Evolutionary conservation across 2,888 invertebrate genomes (phyloP).

Genomic region (Latheticus oryzae): DNA sequence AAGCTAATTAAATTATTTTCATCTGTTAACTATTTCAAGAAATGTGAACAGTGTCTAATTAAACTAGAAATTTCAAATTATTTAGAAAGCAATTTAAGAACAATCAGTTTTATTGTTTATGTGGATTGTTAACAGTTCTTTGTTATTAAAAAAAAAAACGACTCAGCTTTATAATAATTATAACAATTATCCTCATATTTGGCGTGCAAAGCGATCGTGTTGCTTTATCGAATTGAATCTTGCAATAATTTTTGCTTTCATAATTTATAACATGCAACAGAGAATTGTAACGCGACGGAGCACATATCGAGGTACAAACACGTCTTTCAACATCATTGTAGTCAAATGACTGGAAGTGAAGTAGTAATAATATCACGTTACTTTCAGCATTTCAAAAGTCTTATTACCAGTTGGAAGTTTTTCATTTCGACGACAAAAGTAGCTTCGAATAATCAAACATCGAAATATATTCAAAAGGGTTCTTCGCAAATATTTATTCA

Average conservation of each 20-base stretch:
- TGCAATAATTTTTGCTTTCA: conserved; percentile 52
- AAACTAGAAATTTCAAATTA: conserved; percentile 26
- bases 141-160: background rate
- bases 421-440: conserved; percentile 16
- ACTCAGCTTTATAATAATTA: conserved; percentile 3
- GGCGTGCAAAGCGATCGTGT: conserved; percentile 54
- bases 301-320: conserved; percentile 29
- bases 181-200: conserved; percentile 51
- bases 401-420: conserved; percentile 2
- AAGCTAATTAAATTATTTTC: conserved; percentile 21
- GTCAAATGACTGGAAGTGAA: background rate
- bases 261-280: conserved; percentile 59
- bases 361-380: conserved; percentile 7
- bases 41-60: conserved; percentile 10
- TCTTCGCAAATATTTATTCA: conserved; percentile 42
- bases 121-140: background rate
- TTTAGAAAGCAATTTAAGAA: conserved; percentile 38
- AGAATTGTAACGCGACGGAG: conserved; percentile 41
- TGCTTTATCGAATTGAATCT: conserved; percentile 58
- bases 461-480: conserved; percentile 35
- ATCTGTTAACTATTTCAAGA: conserved; percentile 13
- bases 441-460: conserved; percentile 30
- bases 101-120: conserved; percentile 41
- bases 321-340: conserved; percentile 35
- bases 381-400: conserved; percentile 5